phyloP scores from a whole-genome alignment of 2,888 invertebrate species.

The Athalia circularis region DNA sequence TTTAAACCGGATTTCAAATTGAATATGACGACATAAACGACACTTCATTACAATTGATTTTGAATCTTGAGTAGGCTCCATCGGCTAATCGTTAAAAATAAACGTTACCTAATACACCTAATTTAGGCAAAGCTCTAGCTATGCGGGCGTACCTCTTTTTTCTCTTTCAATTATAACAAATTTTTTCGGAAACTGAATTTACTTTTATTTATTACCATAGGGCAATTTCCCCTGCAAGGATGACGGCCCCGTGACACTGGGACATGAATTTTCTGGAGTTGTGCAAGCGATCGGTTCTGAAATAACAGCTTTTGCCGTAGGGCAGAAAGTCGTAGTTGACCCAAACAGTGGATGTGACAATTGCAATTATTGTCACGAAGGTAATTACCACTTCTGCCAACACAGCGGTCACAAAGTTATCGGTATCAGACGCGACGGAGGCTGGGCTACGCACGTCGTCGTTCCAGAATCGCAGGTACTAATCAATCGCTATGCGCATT shows the following conservation, averaged over 20 bases:
- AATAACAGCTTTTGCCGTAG: constrained; percentile 77
- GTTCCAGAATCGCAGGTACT: constrained; percentile 79
- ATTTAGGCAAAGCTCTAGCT: background rate
- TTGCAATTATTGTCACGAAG: constrained; percentile 79
- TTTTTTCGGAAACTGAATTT: background rate
- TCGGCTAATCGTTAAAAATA: too few relatives aligned
- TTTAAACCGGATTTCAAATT: too few relatives aligned
- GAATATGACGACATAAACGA: too few relatives aligned
- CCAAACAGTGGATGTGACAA: constrained; percentile 81
- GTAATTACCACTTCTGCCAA: constrained; percentile 80
- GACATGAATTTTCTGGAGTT: constrained; percentile 83
- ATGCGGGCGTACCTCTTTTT: background rate
- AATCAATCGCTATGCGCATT: too few relatives aligned
- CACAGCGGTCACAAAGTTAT: constrained; percentile 79
- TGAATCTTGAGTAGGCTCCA: too few relatives aligned
- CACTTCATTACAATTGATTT: too few relatives aligned
- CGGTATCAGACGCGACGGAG: constrained; percentile 81
- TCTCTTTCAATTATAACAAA: background rate
- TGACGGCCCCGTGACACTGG: constrained; percentile 77
- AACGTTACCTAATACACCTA: too few relatives aligned
- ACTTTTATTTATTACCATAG: constrained; percentile 67
- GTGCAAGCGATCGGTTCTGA: constrained; percentile 78
- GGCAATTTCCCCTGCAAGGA: constrained; percentile 79
- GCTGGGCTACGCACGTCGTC: constrained; percentile 81
- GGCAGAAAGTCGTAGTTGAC: constrained; percentile 82